Conservation (phyloP, 2,113 vertebrate genomes). For the Petroica traversi region DNA sequence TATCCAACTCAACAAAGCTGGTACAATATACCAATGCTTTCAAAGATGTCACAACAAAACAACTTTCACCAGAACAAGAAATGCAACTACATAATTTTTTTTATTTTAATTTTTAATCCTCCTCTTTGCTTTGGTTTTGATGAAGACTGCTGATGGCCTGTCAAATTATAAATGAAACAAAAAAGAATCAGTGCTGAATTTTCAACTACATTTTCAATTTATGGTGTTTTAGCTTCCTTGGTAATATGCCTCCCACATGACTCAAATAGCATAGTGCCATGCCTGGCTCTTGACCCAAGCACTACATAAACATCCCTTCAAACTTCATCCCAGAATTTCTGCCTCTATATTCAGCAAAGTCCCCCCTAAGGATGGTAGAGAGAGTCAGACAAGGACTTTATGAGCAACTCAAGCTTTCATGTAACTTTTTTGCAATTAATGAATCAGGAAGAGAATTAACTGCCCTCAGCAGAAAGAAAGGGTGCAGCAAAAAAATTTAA, state of each 20-base stretch:
- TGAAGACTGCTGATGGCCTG: neutral
- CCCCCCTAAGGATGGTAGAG: neutral
- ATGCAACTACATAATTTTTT: neutral
- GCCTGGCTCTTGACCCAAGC: neutral
- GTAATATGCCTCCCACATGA: neutral
- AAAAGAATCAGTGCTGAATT: neutral
- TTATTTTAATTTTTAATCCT: neutral
- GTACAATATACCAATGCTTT: neutral
- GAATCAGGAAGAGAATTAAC: neutral
- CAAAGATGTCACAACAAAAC: constrained; percentile 20
- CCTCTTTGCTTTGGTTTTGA: neutral
- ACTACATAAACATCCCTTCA: neutral
- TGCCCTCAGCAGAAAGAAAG: neutral
- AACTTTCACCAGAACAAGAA: neutral
- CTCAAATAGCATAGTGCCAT: neutral
- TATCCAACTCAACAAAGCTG: neutral
- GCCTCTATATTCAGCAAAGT: neutral
- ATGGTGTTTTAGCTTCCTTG: neutral
- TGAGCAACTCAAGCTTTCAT: neutral
- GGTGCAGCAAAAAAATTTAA: neutral
- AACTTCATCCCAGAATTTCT: neutral
- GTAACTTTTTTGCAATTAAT: neutral
- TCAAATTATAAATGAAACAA: neutral
- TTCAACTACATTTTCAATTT: neutral
- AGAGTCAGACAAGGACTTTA: neutral